Conservation (phyloP, 2,888 invertebrate genomes). For the Troides aeacus region DNA sequence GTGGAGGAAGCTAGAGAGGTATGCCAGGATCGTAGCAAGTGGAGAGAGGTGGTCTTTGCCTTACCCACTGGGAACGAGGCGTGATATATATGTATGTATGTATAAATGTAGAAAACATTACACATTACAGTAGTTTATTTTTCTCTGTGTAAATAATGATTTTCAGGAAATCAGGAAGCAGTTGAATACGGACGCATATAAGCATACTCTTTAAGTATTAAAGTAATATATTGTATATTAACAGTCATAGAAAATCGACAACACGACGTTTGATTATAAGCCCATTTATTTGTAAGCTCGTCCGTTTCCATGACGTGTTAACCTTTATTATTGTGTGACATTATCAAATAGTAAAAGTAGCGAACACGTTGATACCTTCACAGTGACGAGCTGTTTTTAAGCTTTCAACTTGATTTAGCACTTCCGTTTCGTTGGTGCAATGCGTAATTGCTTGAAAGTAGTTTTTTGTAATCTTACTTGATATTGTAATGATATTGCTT, state of each 20-base stretch:
- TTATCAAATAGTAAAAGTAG: slow-evolving; percentile 11
- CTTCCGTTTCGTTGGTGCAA: slow-evolving; percentile 3
- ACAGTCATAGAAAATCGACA: neutral
- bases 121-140: no score
- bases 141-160: no score
- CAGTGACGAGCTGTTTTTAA: slow-evolving; percentile 11
- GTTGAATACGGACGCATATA: no score
- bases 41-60: no score
- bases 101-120: no score
- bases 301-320: neutral
- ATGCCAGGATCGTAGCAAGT: no score
- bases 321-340: slow-evolving; percentile 5
- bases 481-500: neutral
- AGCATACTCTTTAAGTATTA: no score
- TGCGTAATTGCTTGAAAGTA: slow-evolving; percentile 8
- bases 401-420: slow-evolving; percentile 7
- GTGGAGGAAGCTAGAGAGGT: no score
- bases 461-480: neutral
- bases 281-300: neutral
- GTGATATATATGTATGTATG: no score
- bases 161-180: no score
- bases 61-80: no score
- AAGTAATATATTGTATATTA: neutral
- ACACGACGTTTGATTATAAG: neutral
- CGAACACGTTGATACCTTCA: neutral